These are phyloP conservation scores for Bucco capensis DNA, from an alignment of 2,113 vertebrate species.

Conservation along the genomic window DNA sequence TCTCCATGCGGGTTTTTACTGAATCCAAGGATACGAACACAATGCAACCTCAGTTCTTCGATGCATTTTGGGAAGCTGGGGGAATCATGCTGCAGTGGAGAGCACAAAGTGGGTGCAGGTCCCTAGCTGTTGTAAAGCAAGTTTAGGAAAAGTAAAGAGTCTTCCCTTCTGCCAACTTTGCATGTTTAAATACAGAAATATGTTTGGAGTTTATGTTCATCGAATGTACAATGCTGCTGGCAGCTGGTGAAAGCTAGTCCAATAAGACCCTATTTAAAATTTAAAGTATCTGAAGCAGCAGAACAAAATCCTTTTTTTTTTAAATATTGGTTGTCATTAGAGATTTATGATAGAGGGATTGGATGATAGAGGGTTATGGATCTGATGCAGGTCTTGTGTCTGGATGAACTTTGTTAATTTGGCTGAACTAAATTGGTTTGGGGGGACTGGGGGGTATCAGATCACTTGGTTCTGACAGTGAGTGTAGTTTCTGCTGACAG, in stretches of 20 bases:
- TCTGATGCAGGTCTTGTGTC: background rate
- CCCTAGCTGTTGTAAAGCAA: background rate
- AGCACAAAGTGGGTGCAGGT: background rate
- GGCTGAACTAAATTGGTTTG: background rate
- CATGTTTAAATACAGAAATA: background rate
- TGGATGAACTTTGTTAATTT: background rate
- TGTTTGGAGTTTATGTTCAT: background rate
- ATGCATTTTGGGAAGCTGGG: background rate
- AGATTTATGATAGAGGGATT: background rate
- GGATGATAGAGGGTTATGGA: background rate
- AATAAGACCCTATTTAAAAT: background rate
- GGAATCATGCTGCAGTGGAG: background rate
- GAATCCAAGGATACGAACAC: background rate
- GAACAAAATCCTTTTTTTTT: background rate
- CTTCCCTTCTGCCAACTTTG: background rate
- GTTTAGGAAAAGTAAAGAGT: background rate
- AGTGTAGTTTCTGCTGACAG: background rate
- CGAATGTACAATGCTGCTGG: background rate
- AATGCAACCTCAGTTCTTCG: background rate
- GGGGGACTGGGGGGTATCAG: fast-evolving
- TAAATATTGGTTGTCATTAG: background rate
- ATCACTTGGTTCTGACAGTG: background rate
- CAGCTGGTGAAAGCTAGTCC: background rate
- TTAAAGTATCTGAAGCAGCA: background rate
- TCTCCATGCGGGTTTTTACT: no score